Evolutionary conservation across 2,888 invertebrate genomes (phyloP).

Genomic region (Venusia cambrica): DNA sequence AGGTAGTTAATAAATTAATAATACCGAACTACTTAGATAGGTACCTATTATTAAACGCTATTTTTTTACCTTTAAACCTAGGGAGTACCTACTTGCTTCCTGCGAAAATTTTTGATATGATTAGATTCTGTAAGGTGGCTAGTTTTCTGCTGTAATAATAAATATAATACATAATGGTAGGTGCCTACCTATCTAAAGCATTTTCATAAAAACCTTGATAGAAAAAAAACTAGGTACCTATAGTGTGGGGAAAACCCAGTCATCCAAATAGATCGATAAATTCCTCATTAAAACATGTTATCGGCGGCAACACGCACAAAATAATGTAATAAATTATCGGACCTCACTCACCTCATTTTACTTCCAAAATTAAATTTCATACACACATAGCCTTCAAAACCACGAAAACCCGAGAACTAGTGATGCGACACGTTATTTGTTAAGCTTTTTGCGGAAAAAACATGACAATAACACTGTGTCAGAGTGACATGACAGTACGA

Average conservation of each 20-base stretch:
- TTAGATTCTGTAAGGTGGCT: no score
- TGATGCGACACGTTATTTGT: constrained; percentile 44
- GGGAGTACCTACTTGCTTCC: no score
- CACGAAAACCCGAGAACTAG: constrained; percentile 48
- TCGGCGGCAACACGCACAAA: constrained; percentile 1
- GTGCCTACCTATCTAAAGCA: no score
- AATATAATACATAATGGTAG: no score
- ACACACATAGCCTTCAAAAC: constrained; percentile 33
- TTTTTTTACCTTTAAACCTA: no score
- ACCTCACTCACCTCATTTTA: constrained; percentile 45
- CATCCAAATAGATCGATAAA: constrained; percentile 13
- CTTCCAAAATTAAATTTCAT: constrained; percentile 40
- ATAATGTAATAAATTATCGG: constrained; percentile 7
- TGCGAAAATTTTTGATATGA: no score
- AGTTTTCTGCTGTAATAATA: no score
- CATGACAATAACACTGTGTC: constrained; percentile 58
- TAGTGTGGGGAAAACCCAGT: constrained; percentile 3
- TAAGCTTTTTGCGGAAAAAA: constrained; percentile 61
- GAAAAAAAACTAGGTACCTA: no score
- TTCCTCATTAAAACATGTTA: constrained; percentile 5
- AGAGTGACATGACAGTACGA: constrained; percentile 45
- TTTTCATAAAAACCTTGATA: no score
- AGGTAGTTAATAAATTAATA: no score
- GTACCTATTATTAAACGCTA: no score
- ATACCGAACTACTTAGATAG: no score